A percentile compares a stretch with the other conserved stretches of the same genome.
Conservation (phyloP, 2,888 invertebrate species). For the Alentia gelatinosa region DNA sequence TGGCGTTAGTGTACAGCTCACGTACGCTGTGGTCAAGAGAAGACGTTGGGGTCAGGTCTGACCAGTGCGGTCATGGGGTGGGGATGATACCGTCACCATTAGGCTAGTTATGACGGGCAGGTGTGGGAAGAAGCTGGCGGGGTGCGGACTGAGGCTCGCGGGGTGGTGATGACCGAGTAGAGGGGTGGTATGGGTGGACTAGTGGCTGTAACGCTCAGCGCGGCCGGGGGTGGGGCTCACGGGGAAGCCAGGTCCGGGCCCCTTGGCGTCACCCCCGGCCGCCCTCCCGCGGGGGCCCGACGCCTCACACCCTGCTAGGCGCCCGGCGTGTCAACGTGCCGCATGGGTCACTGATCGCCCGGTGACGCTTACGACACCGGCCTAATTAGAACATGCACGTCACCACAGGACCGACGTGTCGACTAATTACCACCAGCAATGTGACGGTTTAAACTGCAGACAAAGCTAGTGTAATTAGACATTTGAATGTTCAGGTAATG, state of each 20-base stretch:
- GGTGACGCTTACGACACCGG: not conserved
- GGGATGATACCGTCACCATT: not conserved
- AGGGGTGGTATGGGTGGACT: not conserved
- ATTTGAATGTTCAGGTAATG: too few relatives aligned
- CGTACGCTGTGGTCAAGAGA: not conserved
- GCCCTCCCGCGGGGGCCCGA: not conserved
- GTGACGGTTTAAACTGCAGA: conserved; percentile 11
- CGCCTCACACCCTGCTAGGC: not conserved
- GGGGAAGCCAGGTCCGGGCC: not conserved
- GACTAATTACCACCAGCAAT: not conserved
- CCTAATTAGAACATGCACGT: conserved; percentile 16
- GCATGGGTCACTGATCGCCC: not conserved
- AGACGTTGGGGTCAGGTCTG: not conserved
- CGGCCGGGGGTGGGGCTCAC: not conserved
- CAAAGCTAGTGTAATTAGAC: too few relatives aligned
- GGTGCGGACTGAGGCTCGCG: not conserved
- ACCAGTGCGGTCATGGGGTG: not conserved
- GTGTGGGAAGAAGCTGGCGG: not conserved
- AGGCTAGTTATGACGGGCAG: conserved; percentile 5
- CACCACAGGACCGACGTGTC: not conserved
- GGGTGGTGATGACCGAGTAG: not conserved
- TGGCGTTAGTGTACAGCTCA: not conserved
- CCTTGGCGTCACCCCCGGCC: not conserved
- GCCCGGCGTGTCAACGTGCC: not conserved
- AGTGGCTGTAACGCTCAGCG: not conserved